Evolutionary conservation across 2,797 vertebrate species (phyloP).

Genomic region (Adrianichthys oophorus): DNA sequence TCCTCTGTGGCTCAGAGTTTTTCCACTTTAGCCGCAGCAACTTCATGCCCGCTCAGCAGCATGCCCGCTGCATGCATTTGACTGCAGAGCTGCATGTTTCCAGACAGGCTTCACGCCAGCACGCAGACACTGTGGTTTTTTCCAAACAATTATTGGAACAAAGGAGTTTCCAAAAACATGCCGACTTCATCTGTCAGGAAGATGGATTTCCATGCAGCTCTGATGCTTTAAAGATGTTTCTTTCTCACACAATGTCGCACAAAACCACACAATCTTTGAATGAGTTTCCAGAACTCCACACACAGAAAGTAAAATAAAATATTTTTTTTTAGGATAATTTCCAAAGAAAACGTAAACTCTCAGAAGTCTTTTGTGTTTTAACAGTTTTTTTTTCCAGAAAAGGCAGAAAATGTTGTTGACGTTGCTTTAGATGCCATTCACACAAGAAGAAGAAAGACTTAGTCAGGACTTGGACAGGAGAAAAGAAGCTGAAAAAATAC

Average conservation of each 20-base stretch:
- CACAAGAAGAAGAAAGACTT: no score
- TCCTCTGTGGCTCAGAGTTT: not conserved
- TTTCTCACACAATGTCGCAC: not conserved
- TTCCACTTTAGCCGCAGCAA: conserved; percentile 41
- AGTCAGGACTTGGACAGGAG: no score
- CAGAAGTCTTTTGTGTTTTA: conserved; percentile 60
- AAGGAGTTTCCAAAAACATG: not conserved
- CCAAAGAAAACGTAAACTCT: conserved; percentile 48
- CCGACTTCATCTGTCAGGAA: not conserved
- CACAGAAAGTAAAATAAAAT: no score
- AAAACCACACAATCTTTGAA: conserved; percentile 22
- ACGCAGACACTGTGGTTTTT: not conserved
- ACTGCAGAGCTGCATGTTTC: conserved; percentile 21
- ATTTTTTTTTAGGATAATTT: no score
- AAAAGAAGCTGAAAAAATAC: no score
- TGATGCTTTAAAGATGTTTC: conserved; percentile 12
- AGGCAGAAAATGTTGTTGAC: no score
- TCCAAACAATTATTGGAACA: not conserved
- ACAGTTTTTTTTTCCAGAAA: conserved; percentile 30
- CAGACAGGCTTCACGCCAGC: not conserved
- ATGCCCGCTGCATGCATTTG: conserved; percentile 3
- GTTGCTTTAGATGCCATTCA: no score
- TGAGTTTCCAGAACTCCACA: conserved; percentile 7
- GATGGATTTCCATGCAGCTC: conserved; percentile 4
- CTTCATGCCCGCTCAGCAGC: conserved; percentile 46